A percentile compares a stretch with the other conserved stretches of the same genome.
phyloP scores from a whole-genome alignment of 2,797 vertebrate species.

The Menidia menidia region DNA sequence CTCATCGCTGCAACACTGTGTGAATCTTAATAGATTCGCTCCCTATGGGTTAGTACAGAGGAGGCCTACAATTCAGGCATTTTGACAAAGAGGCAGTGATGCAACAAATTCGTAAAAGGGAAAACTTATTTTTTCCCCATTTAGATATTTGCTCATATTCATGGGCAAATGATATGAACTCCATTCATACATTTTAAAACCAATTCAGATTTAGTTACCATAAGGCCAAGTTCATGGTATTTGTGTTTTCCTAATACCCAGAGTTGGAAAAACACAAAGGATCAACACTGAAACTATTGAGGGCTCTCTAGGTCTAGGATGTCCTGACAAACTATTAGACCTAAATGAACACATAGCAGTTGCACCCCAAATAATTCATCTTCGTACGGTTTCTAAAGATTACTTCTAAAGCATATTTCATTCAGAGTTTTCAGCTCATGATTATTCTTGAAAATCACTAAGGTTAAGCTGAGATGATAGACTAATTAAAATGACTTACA shows the following conservation, averaged over 20 bases:
- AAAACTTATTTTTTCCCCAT: slow-evolving; percentile 16
- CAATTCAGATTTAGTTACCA: background rate
- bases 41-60: slow-evolving; percentile 59
- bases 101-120: slow-evolving; percentile 61
- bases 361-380: background rate
- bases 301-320: background rate
- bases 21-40: slow-evolving; percentile 78
- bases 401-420: background rate
- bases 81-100: slow-evolving; percentile 66
- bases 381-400: background rate
- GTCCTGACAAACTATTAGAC: background rate
- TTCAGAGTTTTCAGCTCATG: background rate
- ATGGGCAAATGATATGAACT: background rate
- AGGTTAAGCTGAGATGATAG: too few species aligned
- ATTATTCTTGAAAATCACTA: background rate
- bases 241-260: background rate
- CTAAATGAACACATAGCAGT: background rate
- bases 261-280: background rate
- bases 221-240: background rate
- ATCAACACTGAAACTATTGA: too few species aligned
- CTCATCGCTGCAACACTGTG: slow-evolving; percentile 67
- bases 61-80: slow-evolving; percentile 64
- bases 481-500: too few species aligned
- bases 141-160: slow-evolving; percentile 6
- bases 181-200: background rate